These are phyloP conservation scores for Bombus ignitus DNA, from an alignment of 1,140 invertebrate genomes.

Conservation along the genomic window DNA sequence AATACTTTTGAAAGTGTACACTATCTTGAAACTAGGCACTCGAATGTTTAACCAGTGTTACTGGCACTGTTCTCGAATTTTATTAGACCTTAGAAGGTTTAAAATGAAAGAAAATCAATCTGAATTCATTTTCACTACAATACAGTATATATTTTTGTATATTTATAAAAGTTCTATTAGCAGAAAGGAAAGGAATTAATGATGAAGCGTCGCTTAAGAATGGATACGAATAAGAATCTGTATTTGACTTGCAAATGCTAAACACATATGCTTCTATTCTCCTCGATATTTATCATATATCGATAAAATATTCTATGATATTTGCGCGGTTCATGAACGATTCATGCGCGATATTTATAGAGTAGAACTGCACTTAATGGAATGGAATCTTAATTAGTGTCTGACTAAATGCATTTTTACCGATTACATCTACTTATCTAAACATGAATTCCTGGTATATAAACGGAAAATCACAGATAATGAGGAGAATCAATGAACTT, in stretches of 20 bases:
- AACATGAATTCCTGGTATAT: neutral
- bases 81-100: neutral
- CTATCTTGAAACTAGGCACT: slow-evolving; percentile 5
- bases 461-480: too few species aligned
- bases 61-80: neutral
- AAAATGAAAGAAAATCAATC: neutral
- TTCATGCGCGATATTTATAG: neutral
- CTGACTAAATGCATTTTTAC: neutral
- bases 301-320: too few species aligned
- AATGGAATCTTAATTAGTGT: neutral
- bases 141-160: too few species aligned
- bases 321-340: neutral
- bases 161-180: too few species aligned
- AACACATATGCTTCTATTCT: too few species aligned
- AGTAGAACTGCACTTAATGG: neutral
- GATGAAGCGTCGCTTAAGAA: too few species aligned
- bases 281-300: too few species aligned
- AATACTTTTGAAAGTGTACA: neutral
- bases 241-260: too few species aligned
- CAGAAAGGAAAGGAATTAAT: too few species aligned
- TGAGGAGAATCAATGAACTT: too few species aligned
- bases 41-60: slow-evolving; percentile 6
- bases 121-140: neutral
- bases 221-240: too few species aligned
- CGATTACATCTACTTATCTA: neutral